Base-by-base conservation (phyloP, 2,888 invertebrate species). In the Polydrusus pterygomalis region DNA sequence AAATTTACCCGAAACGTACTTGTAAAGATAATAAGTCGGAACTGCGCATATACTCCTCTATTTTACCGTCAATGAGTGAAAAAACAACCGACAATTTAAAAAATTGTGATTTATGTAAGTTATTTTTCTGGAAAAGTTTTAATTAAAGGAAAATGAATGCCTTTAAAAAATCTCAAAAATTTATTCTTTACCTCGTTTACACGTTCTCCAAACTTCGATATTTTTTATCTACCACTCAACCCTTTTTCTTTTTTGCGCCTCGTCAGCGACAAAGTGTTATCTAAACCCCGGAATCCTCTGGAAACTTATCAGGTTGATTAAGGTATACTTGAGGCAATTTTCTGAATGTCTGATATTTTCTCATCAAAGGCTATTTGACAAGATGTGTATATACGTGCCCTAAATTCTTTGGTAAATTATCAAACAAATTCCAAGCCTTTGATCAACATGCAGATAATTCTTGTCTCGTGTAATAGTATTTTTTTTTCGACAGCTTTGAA, bases 261-360 rank as follows among this genome's bases (percentile, higher is more conserved):
- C 13, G 54, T 54, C 54, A 25, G 25, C 54, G 25, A 30, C 54
- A 54, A 54, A 54, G 54, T 54, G 54, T 54, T 54, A 54, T 54
- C 54, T 25, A 54, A 54, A 54, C 25, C 54, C 25, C 25, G 25
- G 25, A 13, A 30, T 25, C 54, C 25, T 54, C n/a, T n/a, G 30
- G 30, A 54, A 54, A 30, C 25, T 54, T 54, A 54, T 54, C 54
- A 51, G 54, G 54, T 54, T 54, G 54, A 54, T 54, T 54, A 54
- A 54, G 54, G 54, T 54, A 54, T 54, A 54, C 54, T 54, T 25
- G 30, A 54, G 54, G 54, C 54, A 54, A 54, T 30, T 54, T 54
- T 54, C 54, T 54, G n/a, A 54, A 54, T 54, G 67, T 54, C 40
- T 67, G 51, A 67, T 54, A 51, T 67, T 54, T 54, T 30, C 67